Conservation (phyloP, 35 echinoderm and acorn worm genomes). For the Hemicentrotus pulcherrimus region DNA sequence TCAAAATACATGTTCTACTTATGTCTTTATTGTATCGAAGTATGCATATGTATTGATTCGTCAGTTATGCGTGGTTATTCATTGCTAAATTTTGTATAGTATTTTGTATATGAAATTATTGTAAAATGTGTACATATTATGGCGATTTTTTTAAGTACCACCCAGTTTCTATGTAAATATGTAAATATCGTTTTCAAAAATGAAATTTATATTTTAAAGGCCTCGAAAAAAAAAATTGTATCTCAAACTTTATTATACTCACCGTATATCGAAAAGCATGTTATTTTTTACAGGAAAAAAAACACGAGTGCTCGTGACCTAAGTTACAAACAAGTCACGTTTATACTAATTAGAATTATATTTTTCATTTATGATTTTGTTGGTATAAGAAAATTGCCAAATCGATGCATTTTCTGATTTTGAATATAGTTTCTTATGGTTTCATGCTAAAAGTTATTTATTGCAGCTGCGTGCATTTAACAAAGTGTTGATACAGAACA, state of each 20-base stretch:
- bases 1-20: not conserved
- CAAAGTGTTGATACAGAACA: not conserved
- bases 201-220: conserved; percentile 37
- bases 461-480: conserved; percentile 33
- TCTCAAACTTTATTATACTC: conserved; percentile 29
- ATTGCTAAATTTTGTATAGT: not conserved
- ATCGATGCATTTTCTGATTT: conserved; percentile 26
- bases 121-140: conserved; percentile 32
- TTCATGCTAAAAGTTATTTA: not conserved
- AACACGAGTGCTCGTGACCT: not conserved
- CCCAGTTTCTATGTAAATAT: conserved; percentile 20
- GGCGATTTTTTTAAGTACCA: conserved; percentile 22
- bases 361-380: conserved; percentile 18
- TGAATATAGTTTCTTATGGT: not conserved
- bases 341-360: conserved; percentile 11
- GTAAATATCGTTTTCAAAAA: conserved; percentile 38
- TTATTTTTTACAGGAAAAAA: conserved; percentile 25
- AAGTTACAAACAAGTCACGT: not conserved
- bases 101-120: conserved; percentile 41
- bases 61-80: not conserved
- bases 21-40: not conserved
- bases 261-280: conserved; percentile 19
- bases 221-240: conserved; percentile 24
- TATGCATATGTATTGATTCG: not conserved
- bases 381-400: conserved; percentile 15